Evolutionary conservation across 2,113 vertebrate species (phyloP).

Genomic region (Takifugu bimaculatus): DNA sequence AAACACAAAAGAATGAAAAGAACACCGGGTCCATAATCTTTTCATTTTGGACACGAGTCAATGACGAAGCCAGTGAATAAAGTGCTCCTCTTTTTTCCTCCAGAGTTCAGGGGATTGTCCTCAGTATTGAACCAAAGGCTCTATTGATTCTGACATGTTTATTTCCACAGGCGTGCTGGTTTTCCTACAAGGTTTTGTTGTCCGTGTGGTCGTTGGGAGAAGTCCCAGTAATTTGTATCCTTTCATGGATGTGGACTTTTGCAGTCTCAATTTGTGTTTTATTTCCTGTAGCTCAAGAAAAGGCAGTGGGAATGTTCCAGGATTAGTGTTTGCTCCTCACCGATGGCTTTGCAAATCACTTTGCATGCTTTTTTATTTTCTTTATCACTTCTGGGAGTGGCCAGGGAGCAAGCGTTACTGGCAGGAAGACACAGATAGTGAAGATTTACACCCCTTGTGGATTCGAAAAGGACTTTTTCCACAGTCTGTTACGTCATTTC

Average conservation of each 20-base stretch:
- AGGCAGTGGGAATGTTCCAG: constrained; percentile 6
- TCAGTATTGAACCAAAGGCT: constrained; percentile 51
- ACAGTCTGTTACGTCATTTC: constrained; percentile 6
- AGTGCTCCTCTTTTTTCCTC: constrained; percentile 26
- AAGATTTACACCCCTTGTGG: background rate
- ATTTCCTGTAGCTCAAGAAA: constrained; percentile 19
- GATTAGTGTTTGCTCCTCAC: constrained; percentile 3
- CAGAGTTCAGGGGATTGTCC: constrained; percentile 50
- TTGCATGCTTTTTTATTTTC: no score
- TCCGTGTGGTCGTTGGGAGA: constrained; percentile 49
- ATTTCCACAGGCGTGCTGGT: constrained; percentile 66
- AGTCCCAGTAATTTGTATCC: constrained; percentile 41
- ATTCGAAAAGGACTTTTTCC: background rate
- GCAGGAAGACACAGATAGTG: background rate
- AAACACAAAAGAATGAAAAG: constrained; percentile 64
- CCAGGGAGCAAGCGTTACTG: no score
- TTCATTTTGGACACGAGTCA: constrained; percentile 69
- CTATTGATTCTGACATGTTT: constrained; percentile 76
- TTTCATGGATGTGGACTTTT: constrained; percentile 27
- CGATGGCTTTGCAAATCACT: background rate
- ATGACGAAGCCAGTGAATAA: constrained; percentile 61
- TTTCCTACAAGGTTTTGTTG: constrained; percentile 51
- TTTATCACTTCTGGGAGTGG: no score
- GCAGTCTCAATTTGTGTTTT: constrained; percentile 27
- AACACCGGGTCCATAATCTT: constrained; percentile 60